Evolutionary conservation across 2,888 invertebrate genomes (phyloP), one percentile per base, ranked within the genome.

Genomic region (Cheilosia scutellata): DNA sequence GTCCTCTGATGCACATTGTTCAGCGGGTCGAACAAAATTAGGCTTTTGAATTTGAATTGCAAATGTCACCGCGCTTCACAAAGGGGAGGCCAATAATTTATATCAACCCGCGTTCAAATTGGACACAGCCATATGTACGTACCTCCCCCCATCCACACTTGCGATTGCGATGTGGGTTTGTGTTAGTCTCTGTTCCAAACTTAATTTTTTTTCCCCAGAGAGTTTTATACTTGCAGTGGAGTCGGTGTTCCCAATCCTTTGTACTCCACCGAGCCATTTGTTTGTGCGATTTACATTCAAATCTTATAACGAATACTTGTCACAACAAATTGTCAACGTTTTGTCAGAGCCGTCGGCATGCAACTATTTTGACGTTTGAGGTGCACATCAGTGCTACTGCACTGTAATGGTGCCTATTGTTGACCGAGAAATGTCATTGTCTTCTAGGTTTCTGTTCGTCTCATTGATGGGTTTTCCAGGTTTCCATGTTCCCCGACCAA

Each of bases 361-460:
- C 62, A 62, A 77, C 29, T 44, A 55, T 68, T 72, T 57, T 83
- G 82, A 83, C 77, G 7, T 80, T 80, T 80, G 29, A 74, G 60
- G 47, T 63, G 74, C 55, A 53, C 66, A 76, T 60, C 55, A 44
- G 42, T 68, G 78, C 83, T 78, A 83, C 83, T 75, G 82, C 78
- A 33, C 42, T 44, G 42, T 57, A 6, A 37, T 47, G 9, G 16
- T 49, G 60, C 55, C 63, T 65, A 77, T 78, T 78, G 83, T 74
- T 83, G 63, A 51, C 78, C 74, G 62, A 78, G 78, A 83, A 83
- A 74, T 58, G 70, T 83, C 79, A 83, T 74, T 79, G 83, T 83
- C 55, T 78, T 20, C n/a, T 57, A 47, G 29, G 29, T 37, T 27
- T 51, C 29, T 4, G 27, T 51, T 27, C 25, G 51, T 6, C n/a